Percentiles rank a stretch among this genome's conserved stretches.
Evolutionary conservation across 2,113 vertebrate species (phyloP).

Genomic region (Urocynchramus pylzowi): DNA sequence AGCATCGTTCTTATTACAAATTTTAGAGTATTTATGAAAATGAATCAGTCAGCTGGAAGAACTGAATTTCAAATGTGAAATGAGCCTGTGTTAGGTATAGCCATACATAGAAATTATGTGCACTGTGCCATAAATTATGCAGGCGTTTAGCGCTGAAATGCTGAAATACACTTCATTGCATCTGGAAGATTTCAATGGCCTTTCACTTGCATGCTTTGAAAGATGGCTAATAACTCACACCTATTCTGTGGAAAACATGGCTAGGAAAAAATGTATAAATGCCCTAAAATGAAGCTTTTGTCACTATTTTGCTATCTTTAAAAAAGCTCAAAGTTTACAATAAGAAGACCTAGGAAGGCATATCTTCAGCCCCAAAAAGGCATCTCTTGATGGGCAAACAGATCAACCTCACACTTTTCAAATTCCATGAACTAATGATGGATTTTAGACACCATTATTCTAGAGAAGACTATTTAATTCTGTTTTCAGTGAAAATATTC

Average conservation of each 20-base stretch:
- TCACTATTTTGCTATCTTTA: background rate
- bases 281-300: background rate
- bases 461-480: background rate
- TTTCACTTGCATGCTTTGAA: constrained; percentile 3
- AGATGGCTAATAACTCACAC: background rate
- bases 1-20: background rate
- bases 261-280: background rate
- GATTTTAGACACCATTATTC: background rate
- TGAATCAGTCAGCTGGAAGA: background rate
- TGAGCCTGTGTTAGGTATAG: background rate
- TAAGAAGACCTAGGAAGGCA: background rate
- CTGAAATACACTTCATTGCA: background rate
- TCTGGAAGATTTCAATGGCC: background rate
- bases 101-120: background rate
- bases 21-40: constrained; percentile 34
- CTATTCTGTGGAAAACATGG: background rate
- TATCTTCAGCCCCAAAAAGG: background rate
- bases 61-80: constrained; percentile 34
- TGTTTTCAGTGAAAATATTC: constrained; percentile 1
- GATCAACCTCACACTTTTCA: background rate
- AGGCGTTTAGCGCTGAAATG: background rate
- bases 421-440: background rate
- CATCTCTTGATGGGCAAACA: background rate
- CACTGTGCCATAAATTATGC: background rate
- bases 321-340: background rate